Evolutionary conservation across 2,888 invertebrate species (phyloP), one percentile per base, ranked within the genome.

Genomic region (Blomia tropicalis): DNA sequence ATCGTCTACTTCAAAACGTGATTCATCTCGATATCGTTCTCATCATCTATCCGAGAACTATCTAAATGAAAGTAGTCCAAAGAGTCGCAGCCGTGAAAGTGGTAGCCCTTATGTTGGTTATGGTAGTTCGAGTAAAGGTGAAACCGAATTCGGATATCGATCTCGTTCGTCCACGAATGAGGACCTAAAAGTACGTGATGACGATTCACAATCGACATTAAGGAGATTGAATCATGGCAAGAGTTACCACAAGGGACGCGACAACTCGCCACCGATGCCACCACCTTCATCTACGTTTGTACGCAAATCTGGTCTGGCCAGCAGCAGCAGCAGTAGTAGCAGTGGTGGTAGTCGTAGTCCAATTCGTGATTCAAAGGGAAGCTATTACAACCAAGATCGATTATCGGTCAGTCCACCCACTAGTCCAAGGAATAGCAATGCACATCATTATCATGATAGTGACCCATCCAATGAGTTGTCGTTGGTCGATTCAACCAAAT

Each of bases 1-100:
- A 19, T n/a, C n/a, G n/a, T n/a, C n/a, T n/a, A n/a, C n/a, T n/a
- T 56, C 56, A 29, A 56, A 56, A 36, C 56, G 56, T 11, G 56
- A 56, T 19, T 56, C 56, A 30, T 56, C 56, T 14, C 51, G 51
- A 23, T 56, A 23, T 36, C 32, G 31, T 23, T 36, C 31, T 36
- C 56, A 56, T 19, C 22, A 47, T 5, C 11, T 47, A 23, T 56
- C 56, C 56, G 56, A 31, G 17, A 56, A 36, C 29, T 32, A n/a
- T 30, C 36, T 56, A 31, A 29, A 27, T 19, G 56, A 56, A 14
- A 29, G n/a, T 2, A 56, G 56, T 56, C 56, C 47, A 17, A 47
- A 47, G 22, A 19, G 17, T 29, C 29, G 56, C 7, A n/a, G n/a
- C 22, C 56, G 56, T 32, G 56, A 56, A n/a, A 29, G 30, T 19